Conservation (phyloP, 2,888 invertebrate species). For the Lepidocyrtoides sp. region DNA sequence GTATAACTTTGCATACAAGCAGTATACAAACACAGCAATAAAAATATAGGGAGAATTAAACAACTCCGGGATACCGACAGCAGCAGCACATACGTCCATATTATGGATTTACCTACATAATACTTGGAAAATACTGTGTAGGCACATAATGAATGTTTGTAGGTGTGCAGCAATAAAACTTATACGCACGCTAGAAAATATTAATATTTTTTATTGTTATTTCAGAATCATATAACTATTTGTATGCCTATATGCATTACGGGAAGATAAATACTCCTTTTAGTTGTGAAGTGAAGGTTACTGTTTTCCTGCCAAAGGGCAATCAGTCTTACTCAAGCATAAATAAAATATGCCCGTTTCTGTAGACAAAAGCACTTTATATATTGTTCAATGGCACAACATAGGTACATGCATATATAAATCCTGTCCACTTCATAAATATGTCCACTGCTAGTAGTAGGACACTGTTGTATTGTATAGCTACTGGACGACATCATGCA, state of each 20-base stretch:
- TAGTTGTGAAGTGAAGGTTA: constrained; percentile 56
- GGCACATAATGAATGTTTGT: background rate
- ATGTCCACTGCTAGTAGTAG: constrained; percentile 11
- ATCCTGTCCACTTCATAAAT: background rate
- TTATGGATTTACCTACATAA: background rate
- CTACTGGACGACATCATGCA: constrained; percentile 48
- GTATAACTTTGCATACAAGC: background rate
- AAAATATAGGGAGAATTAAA: constrained; percentile 48
- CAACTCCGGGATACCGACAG: constrained; percentile 58
- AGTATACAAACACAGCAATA: constrained; percentile 5
- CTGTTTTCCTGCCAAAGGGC: constrained; percentile 49
- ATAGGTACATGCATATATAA: no score
- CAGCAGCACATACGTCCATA: no score
- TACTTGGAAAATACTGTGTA: no score
- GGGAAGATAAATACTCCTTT: background rate
- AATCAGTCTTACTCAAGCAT: constrained; percentile 60
- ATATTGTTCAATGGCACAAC: background rate
- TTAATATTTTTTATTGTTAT: constrained; percentile 6
- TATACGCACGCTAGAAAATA: background rate
- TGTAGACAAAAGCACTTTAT: background rate
- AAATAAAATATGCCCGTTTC: background rate
- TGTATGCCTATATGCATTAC: background rate
- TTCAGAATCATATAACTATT: background rate
- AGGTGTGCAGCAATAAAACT: background rate
- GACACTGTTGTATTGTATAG: no score